phyloP scores from a whole-genome alignment of 2,888 invertebrate species.

The Palloptera scutellata region DNA sequence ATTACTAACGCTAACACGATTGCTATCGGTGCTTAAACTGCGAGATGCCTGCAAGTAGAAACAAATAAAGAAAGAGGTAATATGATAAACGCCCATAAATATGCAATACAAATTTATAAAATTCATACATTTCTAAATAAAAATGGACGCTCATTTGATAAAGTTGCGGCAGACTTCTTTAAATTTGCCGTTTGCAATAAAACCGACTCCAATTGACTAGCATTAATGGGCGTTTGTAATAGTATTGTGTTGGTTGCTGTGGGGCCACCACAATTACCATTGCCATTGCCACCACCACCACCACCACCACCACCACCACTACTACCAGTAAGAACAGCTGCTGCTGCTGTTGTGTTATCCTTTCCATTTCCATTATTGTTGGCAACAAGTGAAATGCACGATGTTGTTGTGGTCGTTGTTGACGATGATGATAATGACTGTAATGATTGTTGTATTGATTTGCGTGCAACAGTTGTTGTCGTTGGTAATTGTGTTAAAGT shows the following conservation, averaged over 20 bases:
- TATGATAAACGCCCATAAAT: not conserved
- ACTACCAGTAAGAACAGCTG: too few relatives aligned
- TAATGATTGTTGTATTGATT: slow-evolving; percentile 51
- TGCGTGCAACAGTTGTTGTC: slow-evolving; percentile 58
- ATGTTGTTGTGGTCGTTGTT: slow-evolving; percentile 35
- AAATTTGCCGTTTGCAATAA: slow-evolving; percentile 49
- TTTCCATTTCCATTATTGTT: slow-evolving; percentile 30
- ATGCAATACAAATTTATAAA: not conserved
- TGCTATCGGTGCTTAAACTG: slow-evolving; percentile 28
- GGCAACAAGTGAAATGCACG: slow-evolving; percentile 46
- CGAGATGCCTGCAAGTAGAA: slow-evolving; percentile 50
- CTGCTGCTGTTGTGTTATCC: slow-evolving; percentile 2
- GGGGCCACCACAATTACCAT: slow-evolving; percentile 21
- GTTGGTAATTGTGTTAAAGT: slow-evolving; percentile 58
- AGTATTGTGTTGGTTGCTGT: slow-evolving; percentile 56
- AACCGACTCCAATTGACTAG: slow-evolving; percentile 61
- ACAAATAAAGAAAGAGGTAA: not conserved
- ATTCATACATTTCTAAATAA: slow-evolving; percentile 55
- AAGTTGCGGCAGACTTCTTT: slow-evolving; percentile 41
- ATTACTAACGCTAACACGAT: slow-evolving; percentile 38
- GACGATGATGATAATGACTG: slow-evolving; percentile 34
- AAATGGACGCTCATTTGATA: slow-evolving; percentile 51
- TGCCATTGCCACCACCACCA: slow-evolving; percentile 25
- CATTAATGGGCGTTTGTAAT: slow-evolving; percentile 62
- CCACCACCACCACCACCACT: slow-evolving; percentile 25